A percentile compares a stretch with the other conserved stretches of the same genome.
These are phyloP conservation scores for Pluvianellus socialis DNA, from an alignment of 2,113 vertebrate genomes.

Conservation along the genomic window DNA sequence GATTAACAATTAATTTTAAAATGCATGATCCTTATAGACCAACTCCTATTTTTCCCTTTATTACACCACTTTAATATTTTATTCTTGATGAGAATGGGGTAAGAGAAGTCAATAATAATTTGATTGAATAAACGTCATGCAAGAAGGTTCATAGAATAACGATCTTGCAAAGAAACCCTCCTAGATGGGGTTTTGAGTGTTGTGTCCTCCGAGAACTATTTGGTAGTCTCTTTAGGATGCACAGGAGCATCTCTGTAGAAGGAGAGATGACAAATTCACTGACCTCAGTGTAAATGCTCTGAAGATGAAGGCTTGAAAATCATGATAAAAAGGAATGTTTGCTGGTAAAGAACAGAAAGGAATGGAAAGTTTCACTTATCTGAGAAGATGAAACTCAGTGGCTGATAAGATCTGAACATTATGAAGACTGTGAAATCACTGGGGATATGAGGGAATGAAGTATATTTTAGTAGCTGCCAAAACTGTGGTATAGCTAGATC, in stretches of 20 bases:
- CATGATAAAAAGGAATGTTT: not conserved
- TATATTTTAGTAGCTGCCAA: constrained; percentile 1
- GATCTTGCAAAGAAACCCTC: not conserved
- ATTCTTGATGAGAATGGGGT: not conserved
- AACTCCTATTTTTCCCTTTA: not conserved
- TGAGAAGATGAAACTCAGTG: constrained; percentile 6
- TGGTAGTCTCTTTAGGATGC: not conserved
- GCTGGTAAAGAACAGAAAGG: not conserved
- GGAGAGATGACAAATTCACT: constrained; percentile 42
- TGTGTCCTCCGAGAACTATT: not conserved
- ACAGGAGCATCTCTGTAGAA: not conserved
- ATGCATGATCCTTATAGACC: not conserved
- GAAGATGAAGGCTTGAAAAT: constrained; percentile 17
- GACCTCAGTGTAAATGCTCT: constrained; percentile 20
- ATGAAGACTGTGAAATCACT: not conserved
- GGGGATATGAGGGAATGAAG: not conserved
- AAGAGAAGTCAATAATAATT: not conserved
- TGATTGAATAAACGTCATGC: not conserved
- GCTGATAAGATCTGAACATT: not conserved
- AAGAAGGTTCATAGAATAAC: not conserved
- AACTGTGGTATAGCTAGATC: not conserved
- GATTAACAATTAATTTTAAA: not conserved
- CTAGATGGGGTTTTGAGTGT: not conserved
- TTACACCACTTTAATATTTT: not conserved
- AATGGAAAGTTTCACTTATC: constrained; percentile 21